phyloP scores from a whole-genome alignment of 2,888 invertebrate species.

The Rugalucina vietnamica region DNA sequence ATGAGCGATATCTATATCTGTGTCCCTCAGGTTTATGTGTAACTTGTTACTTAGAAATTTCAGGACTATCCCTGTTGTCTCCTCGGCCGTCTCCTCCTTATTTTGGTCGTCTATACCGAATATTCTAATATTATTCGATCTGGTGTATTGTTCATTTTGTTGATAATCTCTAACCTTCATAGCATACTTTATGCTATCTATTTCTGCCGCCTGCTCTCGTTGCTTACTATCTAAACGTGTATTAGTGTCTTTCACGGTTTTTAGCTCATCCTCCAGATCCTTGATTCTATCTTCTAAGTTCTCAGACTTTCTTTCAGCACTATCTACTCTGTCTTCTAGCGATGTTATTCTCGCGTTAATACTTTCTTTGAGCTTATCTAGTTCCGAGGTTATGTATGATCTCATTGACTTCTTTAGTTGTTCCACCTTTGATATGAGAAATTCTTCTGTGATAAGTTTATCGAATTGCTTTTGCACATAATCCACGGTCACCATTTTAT shows the following conservation, averaged over 20 bases:
- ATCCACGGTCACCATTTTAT: not conserved
- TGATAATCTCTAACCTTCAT: not conserved
- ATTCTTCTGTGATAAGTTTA: not conserved
- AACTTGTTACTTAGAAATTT: not conserved
- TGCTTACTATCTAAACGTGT: not conserved
- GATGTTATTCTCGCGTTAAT: not conserved
- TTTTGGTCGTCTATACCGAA: slow-evolving; percentile 15
- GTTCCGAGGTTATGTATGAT: not conserved
- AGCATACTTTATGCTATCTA: not conserved
- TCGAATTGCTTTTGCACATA: not conserved
- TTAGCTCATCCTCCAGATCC: not conserved
- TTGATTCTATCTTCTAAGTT: not conserved
- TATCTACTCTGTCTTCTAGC: not conserved
- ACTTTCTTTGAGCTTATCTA: too few relatives aligned
- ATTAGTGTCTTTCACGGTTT: not conserved
- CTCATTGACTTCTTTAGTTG: slow-evolving; percentile 4
- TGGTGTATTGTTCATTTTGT: slow-evolving; percentile 27
- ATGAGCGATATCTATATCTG: slow-evolving; percentile 14
- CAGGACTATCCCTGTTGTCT: not conserved
- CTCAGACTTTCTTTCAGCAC: not conserved
- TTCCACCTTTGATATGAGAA: not conserved
- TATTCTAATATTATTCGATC: slow-evolving; percentile 21
- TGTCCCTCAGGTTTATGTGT: not conserved
- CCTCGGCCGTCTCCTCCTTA: not conserved
- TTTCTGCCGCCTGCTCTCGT: not conserved